phyloP scores from a whole-genome alignment of 1,140 invertebrate species.

The honey bee (Apis mellifera) region DNA sequence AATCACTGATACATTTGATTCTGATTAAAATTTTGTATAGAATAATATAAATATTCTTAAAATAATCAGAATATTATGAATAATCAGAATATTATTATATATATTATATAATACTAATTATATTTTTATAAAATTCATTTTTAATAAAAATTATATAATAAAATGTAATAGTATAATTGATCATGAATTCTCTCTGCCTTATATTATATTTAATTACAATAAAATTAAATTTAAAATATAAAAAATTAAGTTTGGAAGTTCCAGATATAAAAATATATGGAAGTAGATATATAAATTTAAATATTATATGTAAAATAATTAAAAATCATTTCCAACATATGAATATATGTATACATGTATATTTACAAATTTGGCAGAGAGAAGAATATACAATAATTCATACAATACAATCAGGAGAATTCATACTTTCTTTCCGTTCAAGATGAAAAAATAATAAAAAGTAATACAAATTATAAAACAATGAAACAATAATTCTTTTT shows the following conservation, averaged over 20 bases:
- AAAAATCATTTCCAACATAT: neutral
- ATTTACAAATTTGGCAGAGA: constrained; percentile 60
- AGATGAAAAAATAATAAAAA: constrained; percentile 4
- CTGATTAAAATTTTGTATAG: constrained; percentile 39
- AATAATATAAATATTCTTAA: constrained; percentile 25
- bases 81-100: neutral
- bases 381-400: constrained; percentile 21
- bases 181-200: constrained; percentile 40
- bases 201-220: constrained; percentile 13
- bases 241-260: neutral
- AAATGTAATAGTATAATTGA: constrained; percentile 32
- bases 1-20: constrained; percentile 34
- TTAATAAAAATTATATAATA: constrained; percentile 10
- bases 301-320: constrained; percentile 5
- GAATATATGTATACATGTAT: constrained; percentile 19
- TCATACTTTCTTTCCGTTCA: neutral
- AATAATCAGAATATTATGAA: constrained; percentile 6
- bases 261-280: neutral
- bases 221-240: neutral
- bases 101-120: no score
- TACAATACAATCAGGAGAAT: neutral
- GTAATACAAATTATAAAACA: neutral
- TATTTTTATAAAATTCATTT: constrained; percentile 16
- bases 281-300: constrained; percentile 18
- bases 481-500: no score